Percentiles rank a stretch among this genome's conserved stretches.
Evolutionary conservation across 2,888 invertebrate species (phyloP).

Genomic region (Alsophila aescularia): DNA sequence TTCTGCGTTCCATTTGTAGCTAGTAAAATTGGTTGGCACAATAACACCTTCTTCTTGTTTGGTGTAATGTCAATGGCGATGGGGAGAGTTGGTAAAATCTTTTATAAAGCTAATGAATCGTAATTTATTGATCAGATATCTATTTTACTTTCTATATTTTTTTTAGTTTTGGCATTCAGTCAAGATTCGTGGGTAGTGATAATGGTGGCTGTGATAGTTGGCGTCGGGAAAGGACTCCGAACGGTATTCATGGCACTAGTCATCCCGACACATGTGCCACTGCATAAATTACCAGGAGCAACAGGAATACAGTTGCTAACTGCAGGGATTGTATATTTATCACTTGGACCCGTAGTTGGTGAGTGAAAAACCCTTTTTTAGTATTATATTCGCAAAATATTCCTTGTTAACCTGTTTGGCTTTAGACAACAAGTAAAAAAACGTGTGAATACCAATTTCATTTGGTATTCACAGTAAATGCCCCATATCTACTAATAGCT

Average conservation of each 20-base stretch:
- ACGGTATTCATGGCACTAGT: conserved; percentile 90
- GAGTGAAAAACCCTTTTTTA: conserved; percentile 47
- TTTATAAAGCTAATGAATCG: not conserved
- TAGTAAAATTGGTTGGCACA: conserved; percentile 88
- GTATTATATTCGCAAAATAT: no score
- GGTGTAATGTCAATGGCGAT: conserved; percentile 87
- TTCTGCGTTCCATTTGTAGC: conserved; percentile 88
- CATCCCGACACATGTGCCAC: conserved; percentile 88
- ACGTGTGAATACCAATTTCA: no score
- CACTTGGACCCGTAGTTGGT: conserved; percentile 88
- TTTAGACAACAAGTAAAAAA: no score
- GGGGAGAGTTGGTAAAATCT: conserved; percentile 85
- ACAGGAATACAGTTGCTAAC: conserved; percentile 88
- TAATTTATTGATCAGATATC: no score
- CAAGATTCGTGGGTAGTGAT: conserved; percentile 83
- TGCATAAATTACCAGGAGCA: conserved; percentile 88
- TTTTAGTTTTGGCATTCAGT: conserved; percentile 85
- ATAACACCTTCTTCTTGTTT: conserved; percentile 88
- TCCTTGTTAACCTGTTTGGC: no score
- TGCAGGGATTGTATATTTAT: conserved; percentile 86
- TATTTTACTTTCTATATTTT: conserved; percentile 24
- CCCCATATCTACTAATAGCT: no score
- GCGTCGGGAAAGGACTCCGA: conserved; percentile 88
- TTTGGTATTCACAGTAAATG: no score
- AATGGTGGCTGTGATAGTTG: conserved; percentile 86